phyloP scores from a whole-genome alignment of 2,113 vertebrate species.

The Odontesthes bonariensis region DNA sequence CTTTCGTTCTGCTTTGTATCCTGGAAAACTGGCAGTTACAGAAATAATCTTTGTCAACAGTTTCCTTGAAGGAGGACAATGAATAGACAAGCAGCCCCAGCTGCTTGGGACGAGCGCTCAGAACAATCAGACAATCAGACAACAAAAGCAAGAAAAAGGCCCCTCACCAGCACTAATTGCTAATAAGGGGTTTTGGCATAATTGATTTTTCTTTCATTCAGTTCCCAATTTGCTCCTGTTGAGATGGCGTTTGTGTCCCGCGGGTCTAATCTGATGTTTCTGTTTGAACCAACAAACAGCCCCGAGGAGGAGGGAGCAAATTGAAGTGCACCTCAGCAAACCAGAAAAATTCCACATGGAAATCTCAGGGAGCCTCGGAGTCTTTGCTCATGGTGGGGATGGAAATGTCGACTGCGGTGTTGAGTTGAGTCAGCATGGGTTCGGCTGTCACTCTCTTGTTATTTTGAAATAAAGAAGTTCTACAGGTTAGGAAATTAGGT shows the following conservation, averaged over 20 bases:
- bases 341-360: conserved; percentile 59
- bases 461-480: neutral
- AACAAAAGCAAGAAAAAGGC: conserved; percentile 64
- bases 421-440: conserved; percentile 1
- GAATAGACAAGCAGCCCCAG: conserved; percentile 61
- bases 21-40: too few relatives aligned
- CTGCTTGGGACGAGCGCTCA: conserved; percentile 55
- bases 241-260: conserved; percentile 62
- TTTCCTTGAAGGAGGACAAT: conserved; percentile 54
- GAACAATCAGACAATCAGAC: conserved; percentile 71
- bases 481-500: conserved; percentile 54
- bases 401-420: conserved; percentile 22
- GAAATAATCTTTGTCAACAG: too few relatives aligned
- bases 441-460: conserved; percentile 5
- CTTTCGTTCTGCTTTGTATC: too few relatives aligned
- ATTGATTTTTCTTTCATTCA: conserved; percentile 78
- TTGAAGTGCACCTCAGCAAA: conserved; percentile 20
- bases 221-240: conserved; percentile 69
- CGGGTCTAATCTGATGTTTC: conserved; percentile 64
- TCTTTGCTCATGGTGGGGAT: conserved; percentile 9
- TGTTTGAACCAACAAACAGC: conserved; percentile 65
- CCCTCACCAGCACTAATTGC: conserved; percentile 67
- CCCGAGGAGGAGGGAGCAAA: conserved; percentile 5
- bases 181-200: conserved; percentile 74
- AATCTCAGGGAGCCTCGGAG: conserved; percentile 57